Evolutionary conservation across 2,113 vertebrate genomes (phyloP).

Genomic region (Tachysurus vachellii): DNA sequence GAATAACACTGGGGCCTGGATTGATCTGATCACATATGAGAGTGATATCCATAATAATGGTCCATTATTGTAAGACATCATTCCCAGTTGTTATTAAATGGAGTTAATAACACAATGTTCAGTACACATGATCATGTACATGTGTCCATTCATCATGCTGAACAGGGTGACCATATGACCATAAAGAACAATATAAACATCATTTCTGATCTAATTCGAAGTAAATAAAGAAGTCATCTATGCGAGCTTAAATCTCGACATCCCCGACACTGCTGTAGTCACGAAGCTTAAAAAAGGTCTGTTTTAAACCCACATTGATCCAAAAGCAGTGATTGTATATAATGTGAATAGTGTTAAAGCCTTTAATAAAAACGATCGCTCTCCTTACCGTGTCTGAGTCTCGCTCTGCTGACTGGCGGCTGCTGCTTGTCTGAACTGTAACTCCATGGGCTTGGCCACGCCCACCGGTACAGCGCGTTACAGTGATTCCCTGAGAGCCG

Average conservation of each 20-base stretch:
- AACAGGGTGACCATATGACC: neutral
- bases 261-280: neutral
- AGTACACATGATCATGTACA: neutral
- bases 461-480: conserved; percentile 37
- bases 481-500: conserved; percentile 35
- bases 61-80: no score
- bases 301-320: neutral
- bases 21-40: neutral
- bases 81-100: no score
- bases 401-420: conserved; percentile 54
- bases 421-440: conserved; percentile 41
- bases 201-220: neutral
- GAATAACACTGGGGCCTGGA: neutral
- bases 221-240: neutral
- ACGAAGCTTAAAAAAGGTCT: neutral
- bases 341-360: neutral
- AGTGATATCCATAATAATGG: neutral
- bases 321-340: neutral
- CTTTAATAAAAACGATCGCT: neutral
- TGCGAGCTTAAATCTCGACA: conserved; percentile 40
- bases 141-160: neutral
- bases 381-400: conserved; percentile 51
- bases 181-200: neutral
- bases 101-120: neutral
- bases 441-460: conserved; percentile 54